These are phyloP conservation scores for Columba guinea DNA, from an alignment of 2,797 vertebrate species.

Conservation along the genomic window DNA sequence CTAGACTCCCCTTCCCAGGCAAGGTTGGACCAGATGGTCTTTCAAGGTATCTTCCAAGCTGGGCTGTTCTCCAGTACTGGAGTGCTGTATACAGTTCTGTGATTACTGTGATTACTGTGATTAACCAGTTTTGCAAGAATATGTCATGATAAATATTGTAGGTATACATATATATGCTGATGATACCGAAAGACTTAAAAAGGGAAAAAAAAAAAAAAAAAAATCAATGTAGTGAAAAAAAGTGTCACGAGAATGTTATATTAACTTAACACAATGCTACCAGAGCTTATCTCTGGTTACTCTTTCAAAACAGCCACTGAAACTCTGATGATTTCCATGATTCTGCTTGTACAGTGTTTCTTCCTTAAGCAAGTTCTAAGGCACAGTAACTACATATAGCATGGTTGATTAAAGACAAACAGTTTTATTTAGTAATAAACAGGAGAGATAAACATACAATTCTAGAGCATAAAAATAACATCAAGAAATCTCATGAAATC, in stretches of 20 bases:
- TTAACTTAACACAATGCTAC: background rate
- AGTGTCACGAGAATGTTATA: background rate
- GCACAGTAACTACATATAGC: conserved; percentile 14
- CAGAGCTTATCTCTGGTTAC: background rate
- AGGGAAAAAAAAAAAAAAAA: background rate
- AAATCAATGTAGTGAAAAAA: background rate
- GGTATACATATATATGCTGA: background rate
- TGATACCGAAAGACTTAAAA: background rate
- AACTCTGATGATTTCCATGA: background rate
- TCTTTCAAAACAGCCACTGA: background rate
- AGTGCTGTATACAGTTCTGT: too few relatives aligned
- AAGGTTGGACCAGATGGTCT: background rate
- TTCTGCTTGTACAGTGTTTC: background rate
- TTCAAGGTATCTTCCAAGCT: background rate
- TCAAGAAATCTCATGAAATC: conserved; percentile 41
- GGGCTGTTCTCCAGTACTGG: background rate
- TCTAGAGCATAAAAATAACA: conserved; percentile 62
- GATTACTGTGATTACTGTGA: accelerated
- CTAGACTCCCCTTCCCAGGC: background rate
- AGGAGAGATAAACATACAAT: conserved; percentile 61
- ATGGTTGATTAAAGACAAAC: conserved; percentile 41
- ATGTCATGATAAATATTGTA: background rate
- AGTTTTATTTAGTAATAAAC: conserved; percentile 31
- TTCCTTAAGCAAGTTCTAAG: conserved; percentile 9
- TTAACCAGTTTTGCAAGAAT: background rate